Percentiles rank a stretch among this genome's conserved stretches.
Evolutionary conservation across 2,113 vertebrate species (phyloP).

Genomic region (Ochotona curzoniae): DNA sequence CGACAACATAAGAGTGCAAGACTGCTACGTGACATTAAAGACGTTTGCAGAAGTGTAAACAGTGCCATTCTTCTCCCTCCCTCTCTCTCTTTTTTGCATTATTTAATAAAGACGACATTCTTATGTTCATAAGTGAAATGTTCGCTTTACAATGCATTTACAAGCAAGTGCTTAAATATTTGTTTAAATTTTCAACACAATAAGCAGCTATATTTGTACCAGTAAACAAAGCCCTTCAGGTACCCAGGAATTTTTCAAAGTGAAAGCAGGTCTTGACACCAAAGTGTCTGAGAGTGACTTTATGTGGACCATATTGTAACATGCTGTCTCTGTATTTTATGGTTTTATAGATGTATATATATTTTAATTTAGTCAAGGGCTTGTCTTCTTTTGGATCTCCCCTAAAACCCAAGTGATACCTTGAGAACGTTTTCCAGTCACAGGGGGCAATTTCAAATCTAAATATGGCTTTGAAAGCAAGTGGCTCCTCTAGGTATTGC

Average conservation of each 20-base stretch:
- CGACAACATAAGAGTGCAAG: neutral
- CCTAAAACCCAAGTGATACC: neutral
- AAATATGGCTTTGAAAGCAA: neutral
- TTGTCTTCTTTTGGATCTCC: neutral
- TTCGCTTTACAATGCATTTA: neutral
- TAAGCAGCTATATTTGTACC: neutral
- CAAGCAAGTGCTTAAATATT: neutral
- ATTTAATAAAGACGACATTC: neutral
- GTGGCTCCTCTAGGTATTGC: neutral
- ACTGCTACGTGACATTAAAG: neutral
- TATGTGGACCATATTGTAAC: neutral
- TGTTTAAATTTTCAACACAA: neutral
- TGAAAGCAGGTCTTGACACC: neutral
- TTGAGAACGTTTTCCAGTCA: conserved; percentile 6
- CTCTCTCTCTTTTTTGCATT: neutral
- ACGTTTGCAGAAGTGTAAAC: neutral
- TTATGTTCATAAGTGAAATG: neutral
- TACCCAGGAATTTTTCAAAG: neutral
- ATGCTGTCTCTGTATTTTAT: neutral
- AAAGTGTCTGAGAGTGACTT: neutral
- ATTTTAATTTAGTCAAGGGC: neutral
- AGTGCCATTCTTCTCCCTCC: neutral
- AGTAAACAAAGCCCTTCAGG: neutral
- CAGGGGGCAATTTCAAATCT: neutral
- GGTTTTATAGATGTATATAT: neutral